Conservation (phyloP, 2,888 invertebrate species). For the Metalampra italica region DNA sequence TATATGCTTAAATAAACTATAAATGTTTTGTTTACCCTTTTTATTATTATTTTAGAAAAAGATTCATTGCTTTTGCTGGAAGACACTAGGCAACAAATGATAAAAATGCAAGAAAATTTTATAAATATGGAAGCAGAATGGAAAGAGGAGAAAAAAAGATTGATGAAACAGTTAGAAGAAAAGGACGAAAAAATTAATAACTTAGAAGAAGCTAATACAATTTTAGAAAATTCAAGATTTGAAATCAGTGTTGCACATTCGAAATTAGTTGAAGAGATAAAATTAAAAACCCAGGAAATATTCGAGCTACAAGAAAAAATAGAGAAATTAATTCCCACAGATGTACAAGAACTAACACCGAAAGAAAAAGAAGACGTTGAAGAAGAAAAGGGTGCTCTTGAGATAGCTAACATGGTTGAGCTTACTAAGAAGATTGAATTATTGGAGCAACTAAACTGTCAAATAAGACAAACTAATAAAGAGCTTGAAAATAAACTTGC, state of each 20-base stretch:
- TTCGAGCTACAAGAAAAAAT: conserved; percentile 51
- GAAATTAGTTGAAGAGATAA: conserved; percentile 74
- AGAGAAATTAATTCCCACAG: conserved; percentile 28
- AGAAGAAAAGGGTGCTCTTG: conserved; percentile 79
- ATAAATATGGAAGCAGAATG: conserved; percentile 83
- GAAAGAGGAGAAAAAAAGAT: conserved; percentile 81
- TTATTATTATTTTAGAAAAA: conserved; percentile 76
- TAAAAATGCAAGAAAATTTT: conserved; percentile 88
- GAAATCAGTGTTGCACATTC: conserved; percentile 74
- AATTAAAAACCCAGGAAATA: conserved; percentile 67
- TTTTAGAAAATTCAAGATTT: conserved; percentile 68
- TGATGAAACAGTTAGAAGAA: conserved; percentile 74
- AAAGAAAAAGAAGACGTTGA: conserved; percentile 60
- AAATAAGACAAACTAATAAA: conserved; percentile 73
- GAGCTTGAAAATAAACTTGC: conserved; percentile 75
- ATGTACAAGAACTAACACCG: conserved; percentile 9
- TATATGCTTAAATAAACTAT: neutral
- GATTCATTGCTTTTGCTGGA: conserved; percentile 85
- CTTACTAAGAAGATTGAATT: conserved; percentile 71
- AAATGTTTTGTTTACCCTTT: neutral
- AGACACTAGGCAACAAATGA: conserved; percentile 89
- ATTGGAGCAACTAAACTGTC: conserved; percentile 71
- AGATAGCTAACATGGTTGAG: conserved; percentile 63
- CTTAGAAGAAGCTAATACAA: conserved; percentile 77
- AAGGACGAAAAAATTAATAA: conserved; percentile 76